These are phyloP conservation scores for Bubalus kerabau DNA, from an alignment of 2,113 vertebrate species.

Conservation along the genomic window DNA sequence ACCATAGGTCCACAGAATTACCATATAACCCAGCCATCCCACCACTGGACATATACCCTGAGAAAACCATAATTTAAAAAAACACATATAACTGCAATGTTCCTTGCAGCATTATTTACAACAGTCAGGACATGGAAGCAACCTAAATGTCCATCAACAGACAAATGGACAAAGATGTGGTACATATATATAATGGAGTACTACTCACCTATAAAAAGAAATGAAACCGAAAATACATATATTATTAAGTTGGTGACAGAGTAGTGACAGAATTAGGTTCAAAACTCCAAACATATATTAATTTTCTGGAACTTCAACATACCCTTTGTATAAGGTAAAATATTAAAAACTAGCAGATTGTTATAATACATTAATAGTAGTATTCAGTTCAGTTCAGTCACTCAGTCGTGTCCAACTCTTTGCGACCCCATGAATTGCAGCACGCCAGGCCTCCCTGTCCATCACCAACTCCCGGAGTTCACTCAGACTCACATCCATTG, in stretches of 20 bases:
- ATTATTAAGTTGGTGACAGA: not conserved
- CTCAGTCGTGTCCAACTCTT: not conserved
- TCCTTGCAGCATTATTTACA: not conserved
- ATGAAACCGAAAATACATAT: not conserved
- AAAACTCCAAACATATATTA: not conserved
- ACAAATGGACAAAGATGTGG: not conserved
- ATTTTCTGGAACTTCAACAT: not conserved
- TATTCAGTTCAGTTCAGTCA: not conserved
- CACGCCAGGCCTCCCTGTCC: too few relatives aligned
- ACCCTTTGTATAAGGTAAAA: not conserved
- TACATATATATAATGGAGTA: not conserved
- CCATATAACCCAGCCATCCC: not conserved
- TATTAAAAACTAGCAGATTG: not conserved
- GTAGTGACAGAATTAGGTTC: not conserved
- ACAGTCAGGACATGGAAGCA: not conserved
- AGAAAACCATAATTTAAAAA: not conserved
- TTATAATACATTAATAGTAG: not conserved
- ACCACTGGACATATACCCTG: not conserved
- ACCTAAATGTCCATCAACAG: not conserved
- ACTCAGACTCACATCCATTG: fast-evolving
- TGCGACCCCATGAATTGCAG: too few relatives aligned
- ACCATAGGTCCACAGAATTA: not conserved
- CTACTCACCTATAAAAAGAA: not conserved
- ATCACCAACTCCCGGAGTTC: too few relatives aligned
- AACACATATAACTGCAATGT: not conserved